Evolutionary conservation across 2,113 vertebrate genomes (phyloP).

Genomic region (Cacatua alba): DNA sequence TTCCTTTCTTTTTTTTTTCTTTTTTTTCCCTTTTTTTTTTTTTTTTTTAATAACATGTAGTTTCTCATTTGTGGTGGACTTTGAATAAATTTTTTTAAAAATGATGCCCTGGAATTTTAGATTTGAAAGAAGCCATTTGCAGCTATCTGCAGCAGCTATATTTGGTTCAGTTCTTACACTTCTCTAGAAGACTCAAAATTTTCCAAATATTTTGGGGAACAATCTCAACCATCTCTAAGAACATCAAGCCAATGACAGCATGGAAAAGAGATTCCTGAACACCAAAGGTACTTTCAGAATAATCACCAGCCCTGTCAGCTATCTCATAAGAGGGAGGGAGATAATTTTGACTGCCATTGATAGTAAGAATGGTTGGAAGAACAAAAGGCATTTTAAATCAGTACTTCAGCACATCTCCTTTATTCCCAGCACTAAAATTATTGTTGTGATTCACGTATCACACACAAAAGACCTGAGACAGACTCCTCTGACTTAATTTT

Average conservation of each 20-base stretch:
- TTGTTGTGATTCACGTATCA: neutral
- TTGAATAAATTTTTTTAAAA: neutral
- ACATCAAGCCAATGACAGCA: neutral
- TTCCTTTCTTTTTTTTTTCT: neutral
- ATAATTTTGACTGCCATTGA: neutral
- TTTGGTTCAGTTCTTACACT: neutral
- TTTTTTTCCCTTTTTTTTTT: no score
- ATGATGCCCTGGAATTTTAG: neutral
- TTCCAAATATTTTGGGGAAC: neutral
- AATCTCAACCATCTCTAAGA: neutral
- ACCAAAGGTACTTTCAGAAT: neutral
- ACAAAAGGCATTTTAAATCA: neutral
- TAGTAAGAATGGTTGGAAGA: neutral
- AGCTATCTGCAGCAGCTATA: neutral
- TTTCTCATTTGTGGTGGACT: neutral
- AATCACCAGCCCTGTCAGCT: neutral
- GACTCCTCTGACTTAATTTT: neutral
- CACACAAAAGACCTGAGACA: neutral
- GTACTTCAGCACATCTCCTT: neutral
- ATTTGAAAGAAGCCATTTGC: neutral
- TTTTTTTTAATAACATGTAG: accelerated
- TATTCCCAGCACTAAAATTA: neutral
- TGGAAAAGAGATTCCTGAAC: neutral
- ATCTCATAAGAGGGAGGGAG: neutral
- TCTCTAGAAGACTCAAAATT: neutral